Conservation (phyloP, 2,797 vertebrate genomes). For the Hydrolagus colliei region DNA sequence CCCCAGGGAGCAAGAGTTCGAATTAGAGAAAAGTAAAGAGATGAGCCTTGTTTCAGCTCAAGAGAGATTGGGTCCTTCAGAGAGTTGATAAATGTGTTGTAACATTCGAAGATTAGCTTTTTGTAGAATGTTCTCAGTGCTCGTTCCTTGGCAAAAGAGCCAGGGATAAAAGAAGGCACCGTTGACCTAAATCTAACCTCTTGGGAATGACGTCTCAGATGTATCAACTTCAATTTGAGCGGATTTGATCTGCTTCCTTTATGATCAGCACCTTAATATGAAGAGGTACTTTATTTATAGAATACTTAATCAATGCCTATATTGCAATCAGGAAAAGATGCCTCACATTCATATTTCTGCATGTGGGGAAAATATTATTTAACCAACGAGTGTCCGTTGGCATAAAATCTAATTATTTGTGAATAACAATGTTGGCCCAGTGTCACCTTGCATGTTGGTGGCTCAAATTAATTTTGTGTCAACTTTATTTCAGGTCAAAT, state of each 20-base stretch:
- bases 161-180: neutral
- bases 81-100: neutral
- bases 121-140: neutral
- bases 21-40: neutral
- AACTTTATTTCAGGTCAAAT: constrained; percentile 1
- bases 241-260: neutral
- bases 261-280: neutral
- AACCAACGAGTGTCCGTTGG: neutral
- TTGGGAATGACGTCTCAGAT: neutral
- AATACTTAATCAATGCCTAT: too few relatives aligned
- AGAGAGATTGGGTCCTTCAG: neutral
- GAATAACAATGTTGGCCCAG: neutral
- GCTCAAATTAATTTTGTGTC: neutral
- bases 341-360: too few relatives aligned
- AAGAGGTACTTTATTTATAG: neutral
- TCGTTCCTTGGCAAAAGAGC: neutral
- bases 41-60: neutral
- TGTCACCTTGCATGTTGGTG: neutral
- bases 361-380: neutral
- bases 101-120: neutral
- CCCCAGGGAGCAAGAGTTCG: too few relatives aligned
- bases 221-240: neutral
- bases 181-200: neutral
- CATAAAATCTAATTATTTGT: neutral
- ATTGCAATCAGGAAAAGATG: too few relatives aligned